A percentile compares a stretch with the other conserved stretches of the same genome.
Conservation (phyloP, 2,797 vertebrate species). For the Coilia nasus region DNA sequence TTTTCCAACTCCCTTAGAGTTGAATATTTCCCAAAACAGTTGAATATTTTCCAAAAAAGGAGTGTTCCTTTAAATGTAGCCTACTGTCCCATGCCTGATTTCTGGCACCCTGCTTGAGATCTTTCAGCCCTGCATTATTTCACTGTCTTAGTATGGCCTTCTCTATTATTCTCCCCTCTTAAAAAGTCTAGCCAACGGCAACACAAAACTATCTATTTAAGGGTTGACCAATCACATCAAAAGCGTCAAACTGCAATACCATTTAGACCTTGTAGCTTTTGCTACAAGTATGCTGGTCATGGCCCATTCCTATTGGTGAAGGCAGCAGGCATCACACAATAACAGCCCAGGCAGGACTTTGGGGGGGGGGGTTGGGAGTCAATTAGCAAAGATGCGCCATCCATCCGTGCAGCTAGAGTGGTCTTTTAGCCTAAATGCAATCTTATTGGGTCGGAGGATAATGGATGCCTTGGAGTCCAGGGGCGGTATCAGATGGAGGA, state of each 20-base stretch:
- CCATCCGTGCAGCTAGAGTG: neutral
- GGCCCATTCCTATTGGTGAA: constrained; percentile 8
- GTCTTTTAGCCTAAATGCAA: constrained; percentile 27
- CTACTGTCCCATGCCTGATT: no score
- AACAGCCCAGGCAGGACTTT: neutral
- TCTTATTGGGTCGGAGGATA: constrained; percentile 27
- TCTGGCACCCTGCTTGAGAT: no score
- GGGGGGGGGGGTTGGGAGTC: neutral
- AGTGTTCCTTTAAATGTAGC: no score
- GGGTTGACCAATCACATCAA: neutral
- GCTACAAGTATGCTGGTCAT: neutral
- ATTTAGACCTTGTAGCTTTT: neutral
- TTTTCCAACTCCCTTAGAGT: no score
- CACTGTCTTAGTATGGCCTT: neutral
- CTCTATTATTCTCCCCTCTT: neutral
- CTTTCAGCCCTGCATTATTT: no score
- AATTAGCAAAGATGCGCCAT: constrained; percentile 16
- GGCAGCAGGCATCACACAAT: neutral
- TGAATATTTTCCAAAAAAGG: no score
- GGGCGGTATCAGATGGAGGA: constrained; percentile 16
- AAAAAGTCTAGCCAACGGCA: neutral
- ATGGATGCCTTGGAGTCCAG: constrained; percentile 17
- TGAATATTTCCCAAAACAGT: no score
- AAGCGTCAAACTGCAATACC: neutral
- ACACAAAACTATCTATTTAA: neutral